These are phyloP conservation scores for Cherax quadricarinatus DNA, from an alignment of 1,140 invertebrate genomes.

Conservation along the genomic window DNA sequence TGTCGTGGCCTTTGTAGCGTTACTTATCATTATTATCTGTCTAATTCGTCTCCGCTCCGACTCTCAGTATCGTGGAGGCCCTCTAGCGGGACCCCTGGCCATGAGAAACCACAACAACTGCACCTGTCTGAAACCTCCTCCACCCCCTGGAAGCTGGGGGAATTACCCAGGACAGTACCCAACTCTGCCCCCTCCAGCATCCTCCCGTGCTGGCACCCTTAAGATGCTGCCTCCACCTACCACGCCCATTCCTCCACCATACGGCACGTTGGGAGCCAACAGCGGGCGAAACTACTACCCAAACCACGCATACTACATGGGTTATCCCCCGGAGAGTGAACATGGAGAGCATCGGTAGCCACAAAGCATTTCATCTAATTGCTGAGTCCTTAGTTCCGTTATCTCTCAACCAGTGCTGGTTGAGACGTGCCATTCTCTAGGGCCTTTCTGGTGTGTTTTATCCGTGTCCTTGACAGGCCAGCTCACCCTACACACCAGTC, in stretches of 20 bases:
- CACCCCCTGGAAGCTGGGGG: conserved; percentile 73
- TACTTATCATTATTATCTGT: conserved; percentile 89
- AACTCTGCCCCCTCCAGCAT: conserved; percentile 74
- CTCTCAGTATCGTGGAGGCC: conserved; percentile 84
- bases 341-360: conserved; percentile 64
- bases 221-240: conserved; percentile 73
- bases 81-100: conserved; percentile 80
- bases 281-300: conserved; percentile 74
- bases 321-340: conserved; percentile 75
- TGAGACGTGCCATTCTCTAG: conserved; percentile 29
- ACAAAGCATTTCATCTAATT: background rate
- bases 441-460: conserved; percentile 2
- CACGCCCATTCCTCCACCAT: conserved; percentile 73
- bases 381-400: background rate
- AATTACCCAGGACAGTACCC: conserved; percentile 74
- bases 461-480: background rate
- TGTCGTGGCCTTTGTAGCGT: conserved; percentile 91
- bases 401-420: conserved; percentile 12
- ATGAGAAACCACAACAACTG: conserved; percentile 75
- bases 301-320: conserved; percentile 76
- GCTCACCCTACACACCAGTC: background rate
- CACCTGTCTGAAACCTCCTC: conserved; percentile 76
- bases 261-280: conserved; percentile 74
- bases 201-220: conserved; percentile 74
- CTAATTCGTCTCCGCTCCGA: conserved; percentile 83